Evolutionary conservation across 2,113 vertebrate species (phyloP), one percentile per base, ranked within the genome.

Genomic region (Hirundichthys speculiger): DNA sequence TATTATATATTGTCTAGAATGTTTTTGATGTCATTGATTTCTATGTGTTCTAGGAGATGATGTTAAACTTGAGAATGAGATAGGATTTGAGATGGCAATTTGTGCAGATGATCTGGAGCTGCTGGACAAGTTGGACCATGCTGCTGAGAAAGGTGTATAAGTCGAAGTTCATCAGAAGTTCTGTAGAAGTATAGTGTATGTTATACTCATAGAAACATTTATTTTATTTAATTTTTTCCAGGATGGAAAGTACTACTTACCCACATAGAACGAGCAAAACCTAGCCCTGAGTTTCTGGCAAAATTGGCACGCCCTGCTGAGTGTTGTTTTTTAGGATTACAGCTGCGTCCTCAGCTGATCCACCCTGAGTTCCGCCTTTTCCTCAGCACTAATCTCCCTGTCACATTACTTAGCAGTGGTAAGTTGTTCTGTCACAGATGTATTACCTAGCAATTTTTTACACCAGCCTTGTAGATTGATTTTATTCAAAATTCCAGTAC

Each of bases 211-310:
- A 49, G 3, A 20, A 1, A 16, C 9, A 4, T 21, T 24, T n/a
- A n/a, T n/a, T n/a, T 63, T 15, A 1, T 16, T 16, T 5, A 1
- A 40, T 10, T 18, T 18, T 21, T 53, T 45, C 53, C 72, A 95
- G 94, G 94, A 49, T 53, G 83, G 13, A 90, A 77, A 1, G 90
- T 95, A 24, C 75, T 95, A 65, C 78, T 95, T 24, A 94, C 86
- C 45, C 77, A 90, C 1, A 1, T 85, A 64, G 94, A 94, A 51
- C 67, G 73, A 10, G 73, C 61, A 0, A 12, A 21, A 10, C 73
- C 74, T 10, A 81, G 47, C 41, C 75, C 39, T 6, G 39, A 65
- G 0, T 66, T 92, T 47, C 57, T 92, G 71, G 49, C 62, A 48
- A 46, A 74, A 21, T 67, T 93, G 58, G 24, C 25, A 2, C 75